Conservation (phyloP, 2,113 vertebrate genomes). For the Bubo bubo region DNA sequence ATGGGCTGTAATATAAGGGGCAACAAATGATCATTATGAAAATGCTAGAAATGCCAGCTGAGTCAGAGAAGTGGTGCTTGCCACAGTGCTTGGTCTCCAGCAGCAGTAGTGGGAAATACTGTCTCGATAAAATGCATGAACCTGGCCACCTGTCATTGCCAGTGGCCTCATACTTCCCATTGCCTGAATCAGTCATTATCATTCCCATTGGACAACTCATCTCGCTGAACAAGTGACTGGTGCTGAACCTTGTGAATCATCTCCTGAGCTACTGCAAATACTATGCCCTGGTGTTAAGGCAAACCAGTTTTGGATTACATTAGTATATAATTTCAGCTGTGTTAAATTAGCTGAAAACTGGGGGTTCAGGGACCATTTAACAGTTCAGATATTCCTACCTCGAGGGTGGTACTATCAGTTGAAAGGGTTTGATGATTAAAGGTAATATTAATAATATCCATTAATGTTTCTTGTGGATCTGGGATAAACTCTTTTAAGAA, state of each 20-base stretch:
- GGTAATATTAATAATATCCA: not conserved
- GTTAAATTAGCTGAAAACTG: not conserved
- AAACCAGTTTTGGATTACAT: not conserved
- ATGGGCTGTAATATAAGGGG: not conserved
- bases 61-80: not conserved
- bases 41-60: not conserved
- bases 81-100: rapidly evolving
- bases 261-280: not conserved
- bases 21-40: not conserved
- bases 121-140: not conserved
- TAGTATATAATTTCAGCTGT: not conserved
- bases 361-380: not conserved
- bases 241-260: not conserved
- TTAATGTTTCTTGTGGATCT: not conserved
- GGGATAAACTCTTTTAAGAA: not conserved
- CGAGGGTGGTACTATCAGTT: not conserved
- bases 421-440: not conserved
- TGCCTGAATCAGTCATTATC: not conserved
- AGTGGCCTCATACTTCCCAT: not conserved
- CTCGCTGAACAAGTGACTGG: not conserved
- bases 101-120: rapidly evolving
- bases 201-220: no score
- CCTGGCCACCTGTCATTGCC: not conserved
- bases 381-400: not conserved
- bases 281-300: not conserved